A percentile compares a stretch with the other conserved stretches of the same genome.
Evolutionary conservation across 2,113 vertebrate species (phyloP).

Genomic region (Erythrocercus mccallii): DNA sequence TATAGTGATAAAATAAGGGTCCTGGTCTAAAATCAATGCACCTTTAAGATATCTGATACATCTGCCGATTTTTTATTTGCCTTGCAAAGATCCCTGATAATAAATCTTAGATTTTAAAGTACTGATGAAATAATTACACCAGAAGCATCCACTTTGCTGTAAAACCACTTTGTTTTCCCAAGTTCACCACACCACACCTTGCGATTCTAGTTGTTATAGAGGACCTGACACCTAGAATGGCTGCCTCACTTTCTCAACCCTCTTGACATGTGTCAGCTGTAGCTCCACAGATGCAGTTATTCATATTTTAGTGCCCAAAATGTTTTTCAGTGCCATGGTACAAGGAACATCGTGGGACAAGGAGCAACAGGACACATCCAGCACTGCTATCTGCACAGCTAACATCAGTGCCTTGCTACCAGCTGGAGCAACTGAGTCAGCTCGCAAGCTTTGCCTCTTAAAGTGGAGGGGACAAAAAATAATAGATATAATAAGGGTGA

Average conservation of each 20-base stretch:
- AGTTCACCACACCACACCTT: neutral
- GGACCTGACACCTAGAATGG: neutral
- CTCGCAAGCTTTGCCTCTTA: neutral
- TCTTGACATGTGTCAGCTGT: rapidly evolving
- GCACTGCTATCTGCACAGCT: rapidly evolving
- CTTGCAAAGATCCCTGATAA: neutral
- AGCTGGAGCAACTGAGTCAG: neutral
- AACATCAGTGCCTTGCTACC: rapidly evolving
- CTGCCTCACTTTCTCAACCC: neutral
- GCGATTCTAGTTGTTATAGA: neutral
- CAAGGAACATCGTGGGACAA: neutral
- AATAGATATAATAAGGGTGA: rapidly evolving
- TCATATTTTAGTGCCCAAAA: neutral
- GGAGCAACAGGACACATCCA: neutral
- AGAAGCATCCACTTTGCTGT: neutral
- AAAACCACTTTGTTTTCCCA: neutral
- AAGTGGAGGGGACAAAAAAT: neutral
- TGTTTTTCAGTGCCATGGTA: rapidly evolving
- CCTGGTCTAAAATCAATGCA: neutral
- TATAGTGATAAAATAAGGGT: neutral
- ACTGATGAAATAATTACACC: neutral
- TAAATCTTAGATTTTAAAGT: neutral
- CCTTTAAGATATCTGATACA: neutral
- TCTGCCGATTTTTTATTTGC: neutral
- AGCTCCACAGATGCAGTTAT: rapidly evolving